Evolutionary conservation across 2,797 vertebrate species (phyloP).

Genomic region (Tapirus indicus): DNA sequence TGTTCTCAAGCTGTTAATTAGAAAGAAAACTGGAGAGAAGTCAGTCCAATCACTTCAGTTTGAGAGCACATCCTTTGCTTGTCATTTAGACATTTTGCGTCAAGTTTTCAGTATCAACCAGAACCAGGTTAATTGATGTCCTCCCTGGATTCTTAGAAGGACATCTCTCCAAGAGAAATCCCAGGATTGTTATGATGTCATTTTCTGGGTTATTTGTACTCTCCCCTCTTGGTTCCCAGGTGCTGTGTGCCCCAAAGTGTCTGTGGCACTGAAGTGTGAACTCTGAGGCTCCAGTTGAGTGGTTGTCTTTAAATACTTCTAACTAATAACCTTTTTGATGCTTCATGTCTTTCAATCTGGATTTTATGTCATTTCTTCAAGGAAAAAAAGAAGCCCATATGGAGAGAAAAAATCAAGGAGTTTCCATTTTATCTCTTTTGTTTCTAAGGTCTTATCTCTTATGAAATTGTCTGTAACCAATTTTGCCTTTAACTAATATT

Average conservation of each 20-base stretch:
- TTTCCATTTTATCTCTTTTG: background rate
- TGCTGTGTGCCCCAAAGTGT: background rate
- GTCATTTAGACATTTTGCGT: background rate
- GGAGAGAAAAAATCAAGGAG: background rate
- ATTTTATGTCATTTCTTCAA: background rate
- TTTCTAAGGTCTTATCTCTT: background rate
- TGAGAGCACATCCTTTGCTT: background rate
- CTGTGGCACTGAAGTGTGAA: background rate
- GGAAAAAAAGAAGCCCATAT: background rate
- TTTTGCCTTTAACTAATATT: too few species aligned
- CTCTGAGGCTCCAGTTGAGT: background rate
- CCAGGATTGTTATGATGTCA: background rate
- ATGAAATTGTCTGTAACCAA: background rate
- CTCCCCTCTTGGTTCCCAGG: too few species aligned
- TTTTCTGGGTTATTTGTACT: background rate
- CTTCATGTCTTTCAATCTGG: background rate
- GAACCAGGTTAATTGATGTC: background rate
- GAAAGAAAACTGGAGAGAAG: background rate
- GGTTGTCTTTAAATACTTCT: background rate
- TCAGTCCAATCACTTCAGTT: background rate
- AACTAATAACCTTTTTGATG: too few species aligned
- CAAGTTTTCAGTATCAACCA: background rate
- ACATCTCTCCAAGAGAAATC: background rate
- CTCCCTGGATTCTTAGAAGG: background rate
- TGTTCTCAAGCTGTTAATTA: conserved; percentile 43